Conservation (phyloP, 2,797 vertebrate species). For the Hemitrygon akajei region DNA sequence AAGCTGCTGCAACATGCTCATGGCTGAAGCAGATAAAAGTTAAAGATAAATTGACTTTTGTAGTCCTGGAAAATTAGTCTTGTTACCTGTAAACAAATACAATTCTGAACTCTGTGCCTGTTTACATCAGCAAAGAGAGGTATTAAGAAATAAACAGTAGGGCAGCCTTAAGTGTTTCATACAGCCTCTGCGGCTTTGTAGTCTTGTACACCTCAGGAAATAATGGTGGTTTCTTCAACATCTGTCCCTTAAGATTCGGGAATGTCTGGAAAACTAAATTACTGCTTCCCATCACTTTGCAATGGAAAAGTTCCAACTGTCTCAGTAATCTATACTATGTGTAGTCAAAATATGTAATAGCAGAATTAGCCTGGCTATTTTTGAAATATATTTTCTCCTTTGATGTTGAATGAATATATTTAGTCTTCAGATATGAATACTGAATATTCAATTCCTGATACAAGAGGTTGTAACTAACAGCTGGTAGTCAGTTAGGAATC, state of each 20-base stretch:
- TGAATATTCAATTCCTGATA: no score
- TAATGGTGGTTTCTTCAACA: no score
- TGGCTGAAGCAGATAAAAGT: neutral
- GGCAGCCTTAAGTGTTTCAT: no score
- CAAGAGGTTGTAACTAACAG: neutral
- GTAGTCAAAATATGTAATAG: neutral
- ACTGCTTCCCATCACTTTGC: neutral
- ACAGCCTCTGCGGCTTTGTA: no score
- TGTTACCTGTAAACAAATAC: neutral
- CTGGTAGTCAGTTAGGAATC: neutral
- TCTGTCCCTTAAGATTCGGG: no score
- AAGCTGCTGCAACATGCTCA: no score
- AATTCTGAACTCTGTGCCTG: neutral
- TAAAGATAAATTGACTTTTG: neutral
- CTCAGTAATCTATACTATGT: neutral
- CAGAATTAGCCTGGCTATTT: neutral
- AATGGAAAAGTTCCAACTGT: neutral
- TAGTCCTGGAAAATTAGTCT: no score
- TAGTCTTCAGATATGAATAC: no score
- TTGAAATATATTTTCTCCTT: neutral
- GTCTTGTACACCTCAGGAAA: no score
- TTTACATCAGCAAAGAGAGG: no score
- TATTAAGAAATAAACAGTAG: no score
- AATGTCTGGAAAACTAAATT: neutral
- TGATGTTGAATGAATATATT: no score